A percentile compares a stretch with the other conserved stretches of the same genome.
Conservation (phyloP, 1,140 invertebrate genomes). For the Brachionus rotundiformis region DNA sequence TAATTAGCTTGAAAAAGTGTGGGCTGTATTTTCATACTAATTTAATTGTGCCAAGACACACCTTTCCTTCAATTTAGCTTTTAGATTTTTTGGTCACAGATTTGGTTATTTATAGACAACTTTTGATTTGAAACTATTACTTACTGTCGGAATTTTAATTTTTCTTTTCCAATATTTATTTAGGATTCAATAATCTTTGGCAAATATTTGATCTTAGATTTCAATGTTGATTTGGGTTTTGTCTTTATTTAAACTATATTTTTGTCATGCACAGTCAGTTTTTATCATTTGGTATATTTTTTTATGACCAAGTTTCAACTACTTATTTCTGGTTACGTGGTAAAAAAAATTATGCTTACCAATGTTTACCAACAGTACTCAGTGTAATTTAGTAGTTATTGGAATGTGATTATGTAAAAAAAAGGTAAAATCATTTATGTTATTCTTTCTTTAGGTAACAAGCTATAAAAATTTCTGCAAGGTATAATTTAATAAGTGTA, state of each 20-base stretch:
- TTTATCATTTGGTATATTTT: background rate
- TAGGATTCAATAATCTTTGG: background rate
- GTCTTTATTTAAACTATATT: background rate
- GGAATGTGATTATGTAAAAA: no score
- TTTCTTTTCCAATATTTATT: slow-evolving; percentile 1
- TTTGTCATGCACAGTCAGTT: background rate
- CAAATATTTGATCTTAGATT: background rate
- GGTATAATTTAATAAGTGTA: no score
- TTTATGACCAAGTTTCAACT: no score
- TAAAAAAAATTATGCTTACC: no score
- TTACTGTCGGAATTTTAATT: background rate
- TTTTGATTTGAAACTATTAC: background rate
- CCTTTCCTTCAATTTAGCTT: background rate
- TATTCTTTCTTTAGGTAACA: no score
- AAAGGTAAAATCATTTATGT: no score
- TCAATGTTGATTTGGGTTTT: background rate
- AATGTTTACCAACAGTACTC: no score
- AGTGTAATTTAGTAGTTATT: no score
- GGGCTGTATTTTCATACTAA: background rate
- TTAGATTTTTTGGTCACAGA: background rate
- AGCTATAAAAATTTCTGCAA: no score
- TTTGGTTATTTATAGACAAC: background rate
- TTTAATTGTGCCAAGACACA: background rate
- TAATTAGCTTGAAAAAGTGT: background rate
- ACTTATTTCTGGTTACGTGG: no score